These are phyloP conservation scores for Calosoma granatense DNA, from an alignment of 1,140 invertebrate species.

Conservation along the genomic window DNA sequence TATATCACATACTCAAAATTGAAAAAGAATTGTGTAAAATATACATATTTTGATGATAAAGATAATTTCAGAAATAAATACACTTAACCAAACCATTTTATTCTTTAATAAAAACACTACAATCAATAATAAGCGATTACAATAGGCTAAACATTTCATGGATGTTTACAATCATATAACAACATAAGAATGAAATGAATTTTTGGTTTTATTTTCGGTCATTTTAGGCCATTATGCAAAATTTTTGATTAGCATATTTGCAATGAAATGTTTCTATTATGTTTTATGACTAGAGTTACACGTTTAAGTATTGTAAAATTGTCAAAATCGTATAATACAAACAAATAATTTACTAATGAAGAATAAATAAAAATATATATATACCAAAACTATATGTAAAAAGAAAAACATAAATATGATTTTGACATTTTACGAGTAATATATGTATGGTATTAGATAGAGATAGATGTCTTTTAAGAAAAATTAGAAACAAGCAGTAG, in stretches of 20 bases:
- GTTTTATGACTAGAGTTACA: slow-evolving; percentile 5
- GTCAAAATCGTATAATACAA: not conserved
- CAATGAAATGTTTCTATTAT: too few species aligned
- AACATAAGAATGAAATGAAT: not conserved
- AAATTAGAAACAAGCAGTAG: not conserved
- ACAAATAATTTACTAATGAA: not conserved
- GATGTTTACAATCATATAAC: slow-evolving; percentile 3
- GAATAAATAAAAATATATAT: not conserved
- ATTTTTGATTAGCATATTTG: not conserved
- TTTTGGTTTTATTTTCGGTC: not conserved
- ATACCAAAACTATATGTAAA: too few species aligned
- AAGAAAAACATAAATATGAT: not conserved
- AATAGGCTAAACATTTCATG: not conserved
- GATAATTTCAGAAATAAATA: too few species aligned
- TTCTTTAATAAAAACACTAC: slow-evolving; percentile 9
- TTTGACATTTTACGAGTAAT: not conserved
- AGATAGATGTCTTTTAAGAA: slow-evolving; percentile 4
- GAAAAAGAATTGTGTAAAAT: too few species aligned
- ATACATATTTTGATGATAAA: too few species aligned
- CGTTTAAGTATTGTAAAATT: not conserved
- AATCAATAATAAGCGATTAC: slow-evolving; percentile 5
- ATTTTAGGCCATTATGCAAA: not conserved
- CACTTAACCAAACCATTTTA: slow-evolving; percentile 3
- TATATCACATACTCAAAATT: too few species aligned
- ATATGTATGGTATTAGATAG: not conserved